Evolutionary conservation across 53 echinoderm and acorn worm species (phyloP).

Genomic region (Echinometra lucunter): DNA sequence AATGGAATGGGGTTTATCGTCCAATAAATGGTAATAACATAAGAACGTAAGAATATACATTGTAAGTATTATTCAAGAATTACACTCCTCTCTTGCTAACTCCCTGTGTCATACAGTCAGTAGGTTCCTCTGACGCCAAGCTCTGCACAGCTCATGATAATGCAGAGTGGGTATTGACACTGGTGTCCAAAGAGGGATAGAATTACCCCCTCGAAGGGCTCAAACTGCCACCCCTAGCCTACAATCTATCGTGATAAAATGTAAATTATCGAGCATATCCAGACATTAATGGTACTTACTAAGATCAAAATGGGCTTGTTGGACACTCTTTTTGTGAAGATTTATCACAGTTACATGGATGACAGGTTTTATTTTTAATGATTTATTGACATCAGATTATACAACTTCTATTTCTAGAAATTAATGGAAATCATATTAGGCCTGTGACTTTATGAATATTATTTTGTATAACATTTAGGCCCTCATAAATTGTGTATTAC

Average conservation of each 20-base stretch:
- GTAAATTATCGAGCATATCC: slow-evolving; percentile 2
- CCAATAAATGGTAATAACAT: neutral
- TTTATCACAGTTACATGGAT: neutral
- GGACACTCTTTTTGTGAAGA: neutral
- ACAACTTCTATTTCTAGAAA: neutral
- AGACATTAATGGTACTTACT: neutral
- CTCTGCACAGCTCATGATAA: slow-evolving; percentile 12
- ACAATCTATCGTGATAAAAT: slow-evolving; percentile 7
- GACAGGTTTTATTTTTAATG: neutral
- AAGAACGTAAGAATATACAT: neutral
- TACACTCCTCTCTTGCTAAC: neutral
- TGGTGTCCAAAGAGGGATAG: slow-evolving; percentile 40
- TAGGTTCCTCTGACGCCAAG: neutral
- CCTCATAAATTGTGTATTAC: too few species aligned
- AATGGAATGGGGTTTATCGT: neutral
- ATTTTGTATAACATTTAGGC: neutral
- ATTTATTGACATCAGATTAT: neutral
- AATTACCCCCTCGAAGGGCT: slow-evolving; percentile 50
- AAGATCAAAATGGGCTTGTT: neutral
- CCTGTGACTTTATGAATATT: neutral
- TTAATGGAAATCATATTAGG: neutral
- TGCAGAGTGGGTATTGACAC: slow-evolving; percentile 41
- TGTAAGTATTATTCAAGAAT: neutral
- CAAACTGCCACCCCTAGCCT: slow-evolving; percentile 26
- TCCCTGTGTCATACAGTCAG: neutral